Base-by-base conservation (phyloP, 1,140 invertebrate genomes). In the Berghia stephanieae region DNA sequence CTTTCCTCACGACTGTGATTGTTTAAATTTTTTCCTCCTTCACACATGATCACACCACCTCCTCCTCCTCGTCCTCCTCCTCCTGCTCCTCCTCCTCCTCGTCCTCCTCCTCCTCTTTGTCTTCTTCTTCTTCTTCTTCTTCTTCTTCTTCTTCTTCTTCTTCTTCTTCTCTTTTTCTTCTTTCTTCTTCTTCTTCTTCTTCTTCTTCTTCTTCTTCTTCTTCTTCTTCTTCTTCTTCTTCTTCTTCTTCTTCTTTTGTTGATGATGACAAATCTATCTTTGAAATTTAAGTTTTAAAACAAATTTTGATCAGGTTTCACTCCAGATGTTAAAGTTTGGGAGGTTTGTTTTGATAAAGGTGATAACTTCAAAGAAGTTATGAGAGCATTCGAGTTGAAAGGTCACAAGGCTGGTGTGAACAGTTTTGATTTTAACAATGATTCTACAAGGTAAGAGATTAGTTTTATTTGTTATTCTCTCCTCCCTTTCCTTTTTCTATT, bases 321-420 rank as follows among this genome's bases (percentile, higher is more conserved):
- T 1, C 94, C 95, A 2, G 95, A 96, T 86, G 94, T 95, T 1
- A 95, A 95, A 89, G 92, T 96, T 0, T 96, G 94, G 93, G 94
- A 96, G 87, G 94, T 96, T 1, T 85, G 89, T 38, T 96, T 96
- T 85, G 92, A 90, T 46, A 95, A 94, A 88, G 78, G 79, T 36
- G 94, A 93, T 38, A 93, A 94, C 72, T 96, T 95, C 84, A 94
- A 94, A 80, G 92, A 94, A 82, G 92, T 94, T 3, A 90, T 90
- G 16, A 92, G 93, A 80, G 95, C 94, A 0, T 96, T 94, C 87
- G 93, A 95, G 83, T 90, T 96, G 43, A 93, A 93, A 74, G 95
- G 95, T 4, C 95, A 97, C 85, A 91, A 91, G n/a, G 94, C 95
- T 2, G 95, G 94, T 3, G 92, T 97, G 3, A 93, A 93, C 81